A percentile compares a stretch with the other conserved stretches of the same genome.
phyloP scores from a whole-genome alignment of 2,113 vertebrate species.

The Polypterus bichir region DNA sequence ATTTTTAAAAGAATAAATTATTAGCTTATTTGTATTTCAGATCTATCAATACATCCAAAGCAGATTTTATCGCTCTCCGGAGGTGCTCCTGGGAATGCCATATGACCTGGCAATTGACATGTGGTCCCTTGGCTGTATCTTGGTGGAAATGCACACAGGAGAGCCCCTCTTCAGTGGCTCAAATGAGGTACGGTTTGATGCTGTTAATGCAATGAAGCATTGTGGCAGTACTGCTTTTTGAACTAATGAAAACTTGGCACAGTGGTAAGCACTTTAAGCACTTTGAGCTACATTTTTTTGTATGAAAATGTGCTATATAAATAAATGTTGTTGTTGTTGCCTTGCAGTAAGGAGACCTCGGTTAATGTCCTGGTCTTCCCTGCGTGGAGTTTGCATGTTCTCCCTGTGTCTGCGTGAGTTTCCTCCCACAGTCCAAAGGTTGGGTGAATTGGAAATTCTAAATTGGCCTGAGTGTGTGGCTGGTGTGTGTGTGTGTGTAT shows the following conservation, averaged over 20 bases:
- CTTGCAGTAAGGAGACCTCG: too few species aligned
- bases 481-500: too few species aligned
- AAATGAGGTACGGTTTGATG: conserved; percentile 61
- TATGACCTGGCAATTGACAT: conserved; percentile 91
- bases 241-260: not conserved
- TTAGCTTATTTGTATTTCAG: conserved; percentile 29
- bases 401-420: too few species aligned
- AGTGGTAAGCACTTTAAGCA: not conserved
- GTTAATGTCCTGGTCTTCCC: too few species aligned
- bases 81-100: conserved; percentile 81
- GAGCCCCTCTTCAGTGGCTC: conserved; percentile 87
- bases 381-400: too few species aligned
- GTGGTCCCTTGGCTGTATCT: conserved; percentile 88
- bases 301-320: too few species aligned
- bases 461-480: too few species aligned
- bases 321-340: too few species aligned
- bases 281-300: not conserved
- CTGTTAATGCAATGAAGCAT: not conserved
- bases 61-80: conserved; percentile 84
- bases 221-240: too few species aligned
- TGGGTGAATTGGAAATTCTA: too few species aligned
- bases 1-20: not conserved
- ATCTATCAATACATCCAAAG: conserved; percentile 96
- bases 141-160: conserved; percentile 90
- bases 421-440: too few species aligned